Percentiles rank a stretch among this genome's conserved stretches.
phyloP scores from a whole-genome alignment of 2,888 invertebrate species.

The Athripsodes cinereus region DNA sequence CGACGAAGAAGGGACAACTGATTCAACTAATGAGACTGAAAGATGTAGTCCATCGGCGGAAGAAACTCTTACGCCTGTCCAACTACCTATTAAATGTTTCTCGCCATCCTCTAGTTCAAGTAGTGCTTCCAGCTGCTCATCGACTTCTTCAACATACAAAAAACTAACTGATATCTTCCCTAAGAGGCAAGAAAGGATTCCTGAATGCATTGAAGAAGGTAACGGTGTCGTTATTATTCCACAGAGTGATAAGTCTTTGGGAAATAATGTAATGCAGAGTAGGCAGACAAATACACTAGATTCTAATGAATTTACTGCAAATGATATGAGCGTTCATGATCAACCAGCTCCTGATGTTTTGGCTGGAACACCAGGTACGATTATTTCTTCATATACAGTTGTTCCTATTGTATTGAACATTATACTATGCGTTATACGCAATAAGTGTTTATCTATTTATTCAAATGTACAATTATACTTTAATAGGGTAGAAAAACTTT shows the following conservation, averaged over 20 bases:
- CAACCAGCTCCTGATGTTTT: conserved; percentile 71
- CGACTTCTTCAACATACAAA: conserved; percentile 57
- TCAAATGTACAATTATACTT: too few species aligned
- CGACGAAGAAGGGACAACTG: conserved; percentile 48
- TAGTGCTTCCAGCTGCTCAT: conserved; percentile 52
- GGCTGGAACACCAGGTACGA: conserved; percentile 61
- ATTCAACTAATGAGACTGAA: conserved; percentile 37
- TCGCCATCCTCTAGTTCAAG: conserved; percentile 52
- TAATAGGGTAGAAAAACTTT: too few species aligned
- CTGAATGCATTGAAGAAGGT: conserved; percentile 39
- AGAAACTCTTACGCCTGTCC: conserved; percentile 43
- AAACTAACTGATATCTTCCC: conserved; percentile 46
- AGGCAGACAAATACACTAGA: conserved; percentile 55
- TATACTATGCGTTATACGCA: too few species aligned
- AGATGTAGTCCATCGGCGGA: conserved; percentile 63
- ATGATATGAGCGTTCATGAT: conserved; percentile 53
- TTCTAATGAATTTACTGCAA: conserved; percentile 57
- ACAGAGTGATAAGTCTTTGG: conserved; percentile 37
- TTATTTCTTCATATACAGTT: not conserved
- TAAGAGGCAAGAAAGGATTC: conserved; percentile 38
- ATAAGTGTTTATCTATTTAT: too few species aligned
- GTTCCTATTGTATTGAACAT: too few species aligned
- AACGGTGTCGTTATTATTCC: conserved; percentile 38
- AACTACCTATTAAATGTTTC: conserved; percentile 52
- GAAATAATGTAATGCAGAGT: conserved; percentile 63